Conservation (phyloP, 1,140 invertebrate genomes). For the Scaptomyza montana region DNA sequence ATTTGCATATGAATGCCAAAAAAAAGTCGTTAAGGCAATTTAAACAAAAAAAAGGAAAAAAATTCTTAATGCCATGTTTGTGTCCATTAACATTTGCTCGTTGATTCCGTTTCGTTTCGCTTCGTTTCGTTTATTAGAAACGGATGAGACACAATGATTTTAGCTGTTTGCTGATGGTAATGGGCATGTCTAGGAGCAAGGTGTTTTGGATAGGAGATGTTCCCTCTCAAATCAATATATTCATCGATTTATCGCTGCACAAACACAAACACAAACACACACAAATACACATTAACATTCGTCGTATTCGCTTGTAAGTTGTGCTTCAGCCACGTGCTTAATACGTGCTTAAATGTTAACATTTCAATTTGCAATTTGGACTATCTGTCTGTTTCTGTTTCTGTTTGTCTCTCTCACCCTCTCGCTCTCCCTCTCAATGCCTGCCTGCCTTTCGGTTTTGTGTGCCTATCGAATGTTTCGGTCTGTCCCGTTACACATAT, state of each 20-base stretch:
- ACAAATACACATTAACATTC: background rate
- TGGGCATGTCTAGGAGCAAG: slow-evolving; percentile 10
- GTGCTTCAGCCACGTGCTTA: slow-evolving; percentile 45
- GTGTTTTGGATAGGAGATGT: background rate
- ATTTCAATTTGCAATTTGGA: slow-evolving; percentile 78
- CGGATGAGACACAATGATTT: slow-evolving; percentile 61
- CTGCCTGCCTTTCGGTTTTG: background rate
- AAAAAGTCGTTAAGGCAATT: slow-evolving; percentile 47
- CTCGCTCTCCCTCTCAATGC: background rate
- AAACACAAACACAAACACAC: slow-evolving; percentile 31
- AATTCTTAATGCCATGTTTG: slow-evolving; percentile 44
- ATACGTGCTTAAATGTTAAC: slow-evolving; percentile 80
- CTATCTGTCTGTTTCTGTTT: slow-evolving; percentile 22
- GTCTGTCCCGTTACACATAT: slow-evolving; percentile 61
- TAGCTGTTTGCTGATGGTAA: slow-evolving; percentile 10
- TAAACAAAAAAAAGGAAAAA: background rate
- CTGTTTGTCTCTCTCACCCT: slow-evolving; percentile 4
- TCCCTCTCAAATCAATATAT: slow-evolving; percentile 46
- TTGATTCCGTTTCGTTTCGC: slow-evolving; percentile 11
- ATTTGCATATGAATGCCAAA: slow-evolving; percentile 71
- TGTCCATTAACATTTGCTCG: slow-evolving; percentile 57
- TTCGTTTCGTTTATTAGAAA: slow-evolving; percentile 63
- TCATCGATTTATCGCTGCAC: slow-evolving; percentile 70
- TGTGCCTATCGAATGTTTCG: slow-evolving; percentile 25
- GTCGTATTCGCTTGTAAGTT: slow-evolving; percentile 1